These are phyloP conservation scores for Drosophila fuyamai DNA, from an alignment of 1,140 invertebrate species.

Conservation along the genomic window DNA sequence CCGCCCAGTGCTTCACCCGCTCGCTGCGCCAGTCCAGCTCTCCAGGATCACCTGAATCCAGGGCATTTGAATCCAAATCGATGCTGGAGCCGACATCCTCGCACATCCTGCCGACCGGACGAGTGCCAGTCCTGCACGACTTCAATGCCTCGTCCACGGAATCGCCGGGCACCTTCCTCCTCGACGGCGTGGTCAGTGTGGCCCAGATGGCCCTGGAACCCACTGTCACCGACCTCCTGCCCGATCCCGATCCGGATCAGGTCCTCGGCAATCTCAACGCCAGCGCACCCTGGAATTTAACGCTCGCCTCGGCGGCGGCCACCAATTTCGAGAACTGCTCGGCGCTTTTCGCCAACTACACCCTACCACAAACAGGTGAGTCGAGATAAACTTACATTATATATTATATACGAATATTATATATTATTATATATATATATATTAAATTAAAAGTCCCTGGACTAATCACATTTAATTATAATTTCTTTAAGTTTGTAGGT, in stretches of 20 bases:
- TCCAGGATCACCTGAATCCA: background rate
- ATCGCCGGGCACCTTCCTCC: constrained; percentile 4
- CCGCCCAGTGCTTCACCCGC: constrained; percentile 21
- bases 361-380: constrained; percentile 71
- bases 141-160: constrained; percentile 19
- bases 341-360: constrained; percentile 76
- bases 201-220: constrained; percentile 36
- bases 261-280: background rate
- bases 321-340: constrained; percentile 73
- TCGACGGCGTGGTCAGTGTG: constrained; percentile 43
- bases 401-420: too few relatives aligned
- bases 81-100: constrained; percentile 42
- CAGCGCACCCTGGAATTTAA: constrained; percentile 44
- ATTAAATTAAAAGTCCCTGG: too few relatives aligned
- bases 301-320: constrained; percentile 52
- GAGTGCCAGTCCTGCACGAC: constrained; percentile 8
- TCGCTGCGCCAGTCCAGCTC: constrained; percentile 21
- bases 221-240: constrained; percentile 18
- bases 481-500: too few relatives aligned
- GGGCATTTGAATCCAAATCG: constrained; percentile 6
- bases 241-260: constrained; percentile 12
- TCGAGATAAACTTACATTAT: too few relatives aligned
- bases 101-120: constrained; percentile 5
- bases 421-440: too few relatives aligned
- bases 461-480: too few relatives aligned